phyloP scores from a whole-genome alignment of 2,888 invertebrate genomes.

The Agrotis ipsilon region DNA sequence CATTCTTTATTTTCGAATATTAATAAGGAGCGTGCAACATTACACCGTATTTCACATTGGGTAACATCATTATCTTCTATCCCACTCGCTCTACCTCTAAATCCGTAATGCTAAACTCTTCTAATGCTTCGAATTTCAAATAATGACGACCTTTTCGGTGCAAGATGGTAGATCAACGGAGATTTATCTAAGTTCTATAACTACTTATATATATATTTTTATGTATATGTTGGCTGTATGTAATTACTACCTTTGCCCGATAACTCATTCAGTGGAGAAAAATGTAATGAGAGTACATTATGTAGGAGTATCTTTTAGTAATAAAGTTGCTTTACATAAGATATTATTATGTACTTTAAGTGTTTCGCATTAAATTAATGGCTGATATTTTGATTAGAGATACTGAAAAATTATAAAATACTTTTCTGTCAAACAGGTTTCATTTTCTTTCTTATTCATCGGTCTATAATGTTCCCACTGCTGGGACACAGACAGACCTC shows the following conservation, averaged over 20 bases:
- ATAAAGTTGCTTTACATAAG: conserved; percentile 53
- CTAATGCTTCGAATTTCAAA: conserved; percentile 74
- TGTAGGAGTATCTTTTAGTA: conserved; percentile 43
- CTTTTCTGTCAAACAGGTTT: no score
- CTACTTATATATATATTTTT: conserved; percentile 53
- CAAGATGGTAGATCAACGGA: conserved; percentile 72
- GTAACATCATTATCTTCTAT: conserved; percentile 79
- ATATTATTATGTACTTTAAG: conserved; percentile 37
- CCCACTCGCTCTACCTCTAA: conserved; percentile 66
- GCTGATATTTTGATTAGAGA: conserved; percentile 34
- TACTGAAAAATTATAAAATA: conserved; percentile 1
- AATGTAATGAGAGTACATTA: conserved; percentile 62
- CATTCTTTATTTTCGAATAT: conserved; percentile 90
- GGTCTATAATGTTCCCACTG: no score
- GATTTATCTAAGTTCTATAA: conserved; percentile 74
- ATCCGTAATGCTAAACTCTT: conserved; percentile 68
- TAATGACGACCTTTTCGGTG: conserved; percentile 69
- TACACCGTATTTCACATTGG: conserved; percentile 89
- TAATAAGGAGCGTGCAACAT: conserved; percentile 89
- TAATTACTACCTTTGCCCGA: conserved; percentile 65
- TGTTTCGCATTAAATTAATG: conserved; percentile 26
- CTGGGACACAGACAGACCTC: no score
- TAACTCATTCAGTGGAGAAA: conserved; percentile 64
- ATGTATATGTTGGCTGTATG: conserved; percentile 56
- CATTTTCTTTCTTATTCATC: no score